phyloP scores from a whole-genome alignment of 2,797 vertebrate genomes.

The Paguma larvata region DNA sequence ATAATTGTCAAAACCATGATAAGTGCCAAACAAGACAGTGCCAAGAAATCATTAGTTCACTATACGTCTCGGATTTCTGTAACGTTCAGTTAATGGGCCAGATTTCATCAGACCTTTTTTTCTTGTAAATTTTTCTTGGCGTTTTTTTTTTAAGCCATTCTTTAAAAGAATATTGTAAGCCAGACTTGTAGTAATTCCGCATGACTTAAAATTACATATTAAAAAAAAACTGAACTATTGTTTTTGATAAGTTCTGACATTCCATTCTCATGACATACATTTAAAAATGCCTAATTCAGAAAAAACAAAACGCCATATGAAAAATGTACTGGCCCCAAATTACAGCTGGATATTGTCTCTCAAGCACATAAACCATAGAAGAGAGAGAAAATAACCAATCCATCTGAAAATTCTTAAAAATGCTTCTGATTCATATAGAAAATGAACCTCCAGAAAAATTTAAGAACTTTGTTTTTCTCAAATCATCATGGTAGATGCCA shows the following conservation, averaged over 20 bases:
- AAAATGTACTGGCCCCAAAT: background rate
- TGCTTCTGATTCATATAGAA: constrained; percentile 52
- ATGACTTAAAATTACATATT: background rate
- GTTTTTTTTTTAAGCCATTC: constrained; percentile 47
- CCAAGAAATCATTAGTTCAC: constrained; percentile 88
- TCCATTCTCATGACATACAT: constrained; percentile 44
- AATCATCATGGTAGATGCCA: background rate
- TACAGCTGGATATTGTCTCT: constrained; percentile 28
- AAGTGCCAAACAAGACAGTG: constrained; percentile 82
- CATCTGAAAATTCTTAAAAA: constrained; percentile 41
- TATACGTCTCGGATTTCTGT: constrained; percentile 80
- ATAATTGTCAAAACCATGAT: constrained; percentile 85
- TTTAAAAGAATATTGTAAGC: constrained; percentile 56
- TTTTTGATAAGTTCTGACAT: constrained; percentile 51
- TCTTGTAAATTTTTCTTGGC: constrained; percentile 70
- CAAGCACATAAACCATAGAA: constrained; percentile 10
- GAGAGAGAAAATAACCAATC: background rate
- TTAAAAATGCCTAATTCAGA: constrained; percentile 55
- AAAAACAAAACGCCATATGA: constrained; percentile 55
- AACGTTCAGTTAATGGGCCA: constrained; percentile 84
- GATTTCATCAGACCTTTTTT: constrained; percentile 79
- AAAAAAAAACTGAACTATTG: background rate
- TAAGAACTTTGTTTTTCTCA: background rate
- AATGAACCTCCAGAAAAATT: constrained; percentile 56
- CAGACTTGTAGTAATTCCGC: constrained; percentile 21